Evolutionary conservation across 2,113 vertebrate species (phyloP), one percentile per base, ranked within the genome.

Genomic region (Dipodomys spectabilis): DNA sequence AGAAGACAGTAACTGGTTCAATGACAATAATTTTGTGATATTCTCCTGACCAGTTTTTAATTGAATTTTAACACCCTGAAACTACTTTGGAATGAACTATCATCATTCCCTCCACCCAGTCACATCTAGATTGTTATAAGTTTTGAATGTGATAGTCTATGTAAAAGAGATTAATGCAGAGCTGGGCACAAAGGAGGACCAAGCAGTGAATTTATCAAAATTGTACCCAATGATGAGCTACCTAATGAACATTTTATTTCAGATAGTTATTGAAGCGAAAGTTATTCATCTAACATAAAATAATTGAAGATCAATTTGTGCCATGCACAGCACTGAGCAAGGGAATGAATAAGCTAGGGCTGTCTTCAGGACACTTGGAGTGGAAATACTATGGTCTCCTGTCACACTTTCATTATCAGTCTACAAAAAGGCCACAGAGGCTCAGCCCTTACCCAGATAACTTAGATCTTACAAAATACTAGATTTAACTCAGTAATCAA

Each of bases 181-280:
- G 11, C 19, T 81, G 67, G 28, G 7, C 27, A 82, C 65, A 88
- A 71, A 49, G 35, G n/a, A 73, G 18, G 27, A 65, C 35, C 44
- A 86, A 90, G 35, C 60, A 88, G 85, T 82, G 87, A 92, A 8
- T 78, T 62, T 74, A 92, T 60, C 28, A 45, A 92, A 45, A 65
- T 49, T 13, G 45, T 88, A 75, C 32, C 13, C 53, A 57, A 15
- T 19, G 27, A 88, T 79, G 60, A 87, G 20, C 27, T 35, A 81
- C 64, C 79, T n/a, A 92, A 84, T 9, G 10, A 93, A 44, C 19
- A n/a, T 25, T 82, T 68, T 88, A 60, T 32, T 94, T 81, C 81
- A 53, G 27, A 15, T 30, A 64, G 35, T 28, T 49, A 49, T n/a
- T 12, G 28, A 69, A 69, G n/a, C 49, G 32, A 32, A 9, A 60